Conservation (phyloP, 2,113 vertebrate species). For the Ursus arctos region DNA sequence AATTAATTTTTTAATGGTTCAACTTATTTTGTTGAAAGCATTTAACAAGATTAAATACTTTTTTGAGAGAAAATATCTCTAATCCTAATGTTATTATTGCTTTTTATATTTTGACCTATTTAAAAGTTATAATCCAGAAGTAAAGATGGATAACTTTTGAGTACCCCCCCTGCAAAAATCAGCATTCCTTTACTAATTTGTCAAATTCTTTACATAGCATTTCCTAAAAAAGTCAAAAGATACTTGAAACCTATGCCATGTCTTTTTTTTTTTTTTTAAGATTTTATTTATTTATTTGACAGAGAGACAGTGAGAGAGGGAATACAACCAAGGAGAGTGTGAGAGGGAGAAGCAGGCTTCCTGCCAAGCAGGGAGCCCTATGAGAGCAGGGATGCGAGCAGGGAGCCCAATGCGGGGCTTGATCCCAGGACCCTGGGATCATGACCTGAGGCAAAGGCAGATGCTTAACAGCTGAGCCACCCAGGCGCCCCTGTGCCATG, state of each 20-base stretch:
- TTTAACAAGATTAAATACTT: not conserved
- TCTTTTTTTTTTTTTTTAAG: not conserved
- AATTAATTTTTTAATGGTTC: not conserved
- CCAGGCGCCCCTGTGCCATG: too few species aligned
- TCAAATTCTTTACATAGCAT: not conserved
- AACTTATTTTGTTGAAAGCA: not conserved
- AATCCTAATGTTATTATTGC: not conserved
- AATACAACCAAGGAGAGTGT: too few species aligned
- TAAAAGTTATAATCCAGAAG: not conserved
- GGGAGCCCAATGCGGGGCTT: too few species aligned
- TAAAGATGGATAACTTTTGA: not conserved
- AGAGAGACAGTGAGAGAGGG: too few species aligned
- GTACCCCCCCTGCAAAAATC: not conserved
- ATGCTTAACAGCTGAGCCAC: too few species aligned
- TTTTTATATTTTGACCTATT: not conserved
- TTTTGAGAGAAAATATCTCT: not conserved
- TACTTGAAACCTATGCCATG: not conserved
- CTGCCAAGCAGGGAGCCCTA: too few species aligned
- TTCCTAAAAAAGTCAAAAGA: not conserved
- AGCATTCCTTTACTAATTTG: not conserved
- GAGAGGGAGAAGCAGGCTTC: too few species aligned
- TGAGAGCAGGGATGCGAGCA: too few species aligned
- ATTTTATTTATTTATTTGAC: too few species aligned
- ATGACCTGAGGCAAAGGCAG: too few species aligned
- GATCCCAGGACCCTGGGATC: too few species aligned